Percentiles rank a stretch among this genome's conserved stretches.
These are phyloP conservation scores for Bacillus rossius DNA, from an alignment of 1,140 invertebrate species.

Conservation along the genomic window DNA sequence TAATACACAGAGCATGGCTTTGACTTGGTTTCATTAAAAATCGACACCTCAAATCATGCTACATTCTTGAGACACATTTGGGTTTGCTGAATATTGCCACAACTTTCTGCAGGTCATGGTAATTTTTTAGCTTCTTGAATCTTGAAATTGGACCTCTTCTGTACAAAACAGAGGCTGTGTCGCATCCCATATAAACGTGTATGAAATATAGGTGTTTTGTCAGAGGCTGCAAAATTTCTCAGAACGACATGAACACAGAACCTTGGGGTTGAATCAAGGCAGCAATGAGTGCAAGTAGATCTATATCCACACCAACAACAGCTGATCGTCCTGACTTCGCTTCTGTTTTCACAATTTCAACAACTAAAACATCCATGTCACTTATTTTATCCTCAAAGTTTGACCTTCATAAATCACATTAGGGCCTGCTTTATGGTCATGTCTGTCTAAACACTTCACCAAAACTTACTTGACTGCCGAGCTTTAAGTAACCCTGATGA, in stretches of 20 bases:
- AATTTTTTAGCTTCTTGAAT: constrained; percentile 8
- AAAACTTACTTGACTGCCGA: constrained; percentile 39
- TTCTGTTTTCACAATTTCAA: too few relatives aligned
- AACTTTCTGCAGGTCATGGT: constrained; percentile 7
- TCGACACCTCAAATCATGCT: not conserved
- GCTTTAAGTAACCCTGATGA: constrained; percentile 33
- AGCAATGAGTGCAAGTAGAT: too few relatives aligned
- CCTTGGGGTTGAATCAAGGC: too few relatives aligned
- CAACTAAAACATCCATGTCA: too few relatives aligned
- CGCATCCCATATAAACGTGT: not conserved
- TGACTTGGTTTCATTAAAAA: too few relatives aligned
- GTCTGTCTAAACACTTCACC: constrained; percentile 39
- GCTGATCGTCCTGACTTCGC: too few relatives aligned
- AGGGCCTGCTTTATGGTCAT: constrained; percentile 39
- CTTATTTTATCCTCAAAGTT: too few relatives aligned
- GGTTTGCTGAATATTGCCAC: constrained; percentile 6
- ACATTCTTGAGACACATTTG: constrained; percentile 5
- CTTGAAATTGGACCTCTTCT: constrained; percentile 3
- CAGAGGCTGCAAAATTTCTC: too few relatives aligned
- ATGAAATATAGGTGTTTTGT: not conserved
- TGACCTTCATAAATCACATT: constrained; percentile 41
- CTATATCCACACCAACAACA: too few relatives aligned
- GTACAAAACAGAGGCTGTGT: constrained; percentile 4
- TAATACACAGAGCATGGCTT: too few relatives aligned
- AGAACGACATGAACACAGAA: too few relatives aligned